Percentiles rank a stretch among this genome's conserved stretches.
These are phyloP conservation scores for Capitella teleta DNA, from an alignment of 1,140 invertebrate genomes.

Conservation along the genomic window DNA sequence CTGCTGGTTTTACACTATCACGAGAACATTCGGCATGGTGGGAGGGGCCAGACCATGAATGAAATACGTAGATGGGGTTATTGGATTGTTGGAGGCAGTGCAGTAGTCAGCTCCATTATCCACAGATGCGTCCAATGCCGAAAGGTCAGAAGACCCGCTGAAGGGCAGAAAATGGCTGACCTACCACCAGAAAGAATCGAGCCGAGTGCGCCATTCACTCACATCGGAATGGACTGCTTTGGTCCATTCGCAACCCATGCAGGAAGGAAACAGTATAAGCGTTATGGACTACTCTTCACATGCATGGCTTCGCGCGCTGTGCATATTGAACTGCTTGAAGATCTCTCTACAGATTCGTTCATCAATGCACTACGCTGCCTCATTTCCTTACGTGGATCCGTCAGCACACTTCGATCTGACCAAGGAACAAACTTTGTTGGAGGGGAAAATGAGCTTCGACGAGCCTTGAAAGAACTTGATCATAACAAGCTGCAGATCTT, in stretches of 20 bases:
- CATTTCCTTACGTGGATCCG: slow-evolving; percentile 14
- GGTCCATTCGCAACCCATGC: slow-evolving; percentile 17
- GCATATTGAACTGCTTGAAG: slow-evolving; percentile 18
- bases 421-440: slow-evolving; percentile 19
- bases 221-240: slow-evolving; percentile 16
- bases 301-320: slow-evolving; percentile 10
- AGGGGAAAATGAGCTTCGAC: slow-evolving; percentile 6
- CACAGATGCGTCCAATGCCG: slow-evolving; percentile 16
- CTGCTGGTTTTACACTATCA: slow-evolving; percentile 15
- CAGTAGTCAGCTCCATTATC: slow-evolving; percentile 10
- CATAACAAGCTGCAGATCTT: neutral
- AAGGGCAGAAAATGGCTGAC: slow-evolving; percentile 18
- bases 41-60: slow-evolving; percentile 12
- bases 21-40: slow-evolving; percentile 13
- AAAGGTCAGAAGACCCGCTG: slow-evolving; percentile 8
- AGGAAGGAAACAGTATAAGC: slow-evolving; percentile 14
- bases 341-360: slow-evolving; percentile 17
- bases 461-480: neutral
- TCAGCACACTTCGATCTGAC: slow-evolving; percentile 14
- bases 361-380: slow-evolving; percentile 17
- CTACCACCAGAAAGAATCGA: slow-evolving; percentile 16
- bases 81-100: slow-evolving; percentile 17
- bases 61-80: slow-evolving; percentile 12
- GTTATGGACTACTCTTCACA: slow-evolving; percentile 16
- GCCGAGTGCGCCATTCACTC: slow-evolving; percentile 16